Percentiles rank a stretch among this genome's conserved stretches.
These are phyloP conservation scores for Anhinga rufa DNA, from an alignment of 2,113 vertebrate genomes.

Conservation along the genomic window DNA sequence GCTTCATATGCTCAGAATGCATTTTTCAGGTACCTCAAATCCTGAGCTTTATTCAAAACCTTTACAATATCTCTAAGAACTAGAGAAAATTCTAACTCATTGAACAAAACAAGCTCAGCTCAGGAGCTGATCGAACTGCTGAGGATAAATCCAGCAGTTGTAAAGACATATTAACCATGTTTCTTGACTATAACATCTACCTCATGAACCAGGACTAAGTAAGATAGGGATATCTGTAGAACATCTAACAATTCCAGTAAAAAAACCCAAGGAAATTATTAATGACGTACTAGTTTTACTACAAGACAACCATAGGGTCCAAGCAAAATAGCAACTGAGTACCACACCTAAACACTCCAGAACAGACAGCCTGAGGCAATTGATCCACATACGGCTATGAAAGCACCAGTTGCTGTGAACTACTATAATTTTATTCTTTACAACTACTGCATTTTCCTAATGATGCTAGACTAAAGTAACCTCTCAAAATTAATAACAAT, in stretches of 20 bases:
- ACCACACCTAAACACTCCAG: background rate
- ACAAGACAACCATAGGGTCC: background rate
- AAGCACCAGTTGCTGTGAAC: background rate
- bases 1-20: background rate
- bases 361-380: background rate
- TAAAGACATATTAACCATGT: background rate
- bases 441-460: background rate
- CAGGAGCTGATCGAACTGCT: background rate
- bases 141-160: background rate
- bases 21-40: background rate
- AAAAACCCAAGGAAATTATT: background rate
- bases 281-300: background rate
- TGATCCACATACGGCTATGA: background rate
- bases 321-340: background rate
- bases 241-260: background rate
- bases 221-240: background rate
- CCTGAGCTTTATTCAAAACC: background rate
- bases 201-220: background rate
- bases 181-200: background rate
- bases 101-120: background rate
- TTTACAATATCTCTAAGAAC: background rate
- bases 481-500: constrained; percentile 24
- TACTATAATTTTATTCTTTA: background rate
- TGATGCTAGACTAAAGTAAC: background rate
- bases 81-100: background rate